Conservation (phyloP, 2,113 vertebrate species). For the Oxygymnocypris stewartii region DNA sequence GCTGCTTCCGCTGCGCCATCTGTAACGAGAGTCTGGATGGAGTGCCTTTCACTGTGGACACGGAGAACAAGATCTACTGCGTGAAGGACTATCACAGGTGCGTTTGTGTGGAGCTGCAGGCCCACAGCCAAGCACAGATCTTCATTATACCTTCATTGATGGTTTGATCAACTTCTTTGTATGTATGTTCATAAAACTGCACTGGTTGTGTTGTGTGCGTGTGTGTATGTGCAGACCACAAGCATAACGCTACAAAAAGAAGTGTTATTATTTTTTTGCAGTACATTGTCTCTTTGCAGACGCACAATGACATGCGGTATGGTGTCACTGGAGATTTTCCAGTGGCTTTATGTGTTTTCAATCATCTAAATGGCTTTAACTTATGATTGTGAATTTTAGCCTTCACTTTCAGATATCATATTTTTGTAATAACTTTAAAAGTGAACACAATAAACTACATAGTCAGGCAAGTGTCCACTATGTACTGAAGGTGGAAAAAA, state of each 20-base stretch:
- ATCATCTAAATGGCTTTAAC: not conserved
- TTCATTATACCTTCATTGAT: not conserved
- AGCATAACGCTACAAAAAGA: not conserved
- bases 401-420: too few species aligned
- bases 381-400: too few species aligned
- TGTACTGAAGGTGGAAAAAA: not conserved
- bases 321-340: not conserved
- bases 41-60: constrained; percentile 95
- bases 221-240: not conserved
- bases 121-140: not conserved
- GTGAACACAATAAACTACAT: not conserved
- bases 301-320: not conserved
- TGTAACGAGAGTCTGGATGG: constrained; percentile 96
- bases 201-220: not conserved
- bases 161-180: not conserved
- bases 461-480: not conserved
- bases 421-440: not conserved
- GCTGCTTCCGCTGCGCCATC: constrained; percentile 93
- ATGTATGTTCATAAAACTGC: not conserved
- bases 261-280: not conserved
- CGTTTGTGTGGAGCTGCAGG: constrained; percentile 51
- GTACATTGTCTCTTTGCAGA: too few species aligned
- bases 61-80: constrained; percentile 96
- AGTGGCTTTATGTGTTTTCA: not conserved
- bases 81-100: constrained; percentile 97